A percentile compares a stretch with the other conserved stretches of the same genome.
phyloP scores from a whole-genome alignment of 2,888 invertebrate species.

The Orthosia cruda region DNA sequence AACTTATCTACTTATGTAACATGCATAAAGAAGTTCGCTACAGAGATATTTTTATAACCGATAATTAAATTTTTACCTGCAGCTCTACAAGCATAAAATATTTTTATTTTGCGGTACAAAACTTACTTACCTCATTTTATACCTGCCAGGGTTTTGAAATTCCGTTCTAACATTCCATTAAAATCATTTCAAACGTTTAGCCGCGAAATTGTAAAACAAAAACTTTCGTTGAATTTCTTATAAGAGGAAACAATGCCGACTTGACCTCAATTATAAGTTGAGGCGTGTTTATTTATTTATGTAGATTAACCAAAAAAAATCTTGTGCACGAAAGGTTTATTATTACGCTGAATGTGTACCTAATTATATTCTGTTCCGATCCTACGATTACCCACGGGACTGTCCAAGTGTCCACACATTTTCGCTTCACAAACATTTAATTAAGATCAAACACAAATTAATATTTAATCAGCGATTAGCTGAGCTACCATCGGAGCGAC shows the following conservation, averaged over 20 bases:
- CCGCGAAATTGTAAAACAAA: conserved; percentile 12
- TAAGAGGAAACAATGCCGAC: conserved; percentile 9
- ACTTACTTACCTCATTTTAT: conserved; percentile 1
- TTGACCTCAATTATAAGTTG: conserved; percentile 8
- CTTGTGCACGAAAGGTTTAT: background rate
- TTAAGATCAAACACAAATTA: conserved; percentile 37
- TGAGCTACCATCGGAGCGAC: conserved; percentile 28
- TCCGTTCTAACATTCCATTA: conserved; percentile 19
- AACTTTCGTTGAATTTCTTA: conserved; percentile 29
- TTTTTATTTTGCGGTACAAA: conserved; percentile 21
- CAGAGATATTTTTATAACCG: conserved; percentile 3
- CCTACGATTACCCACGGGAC: background rate
- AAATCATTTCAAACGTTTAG: conserved; percentile 24
- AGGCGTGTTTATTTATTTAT: background rate
- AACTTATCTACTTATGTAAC: background rate
- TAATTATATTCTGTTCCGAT: background rate
- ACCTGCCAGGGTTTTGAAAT: conserved; percentile 14
- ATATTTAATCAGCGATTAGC: conserved; percentile 45
- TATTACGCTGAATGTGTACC: background rate
- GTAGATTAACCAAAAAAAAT: background rate
- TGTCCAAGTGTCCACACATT: conserved; percentile 2
- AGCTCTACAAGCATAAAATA: background rate
- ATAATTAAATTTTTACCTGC: background rate
- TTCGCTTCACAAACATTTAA: conserved; percentile 40
- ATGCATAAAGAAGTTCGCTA: background rate